phyloP scores from a whole-genome alignment of 2,888 invertebrate species.

The Amphipoea lucens region DNA sequence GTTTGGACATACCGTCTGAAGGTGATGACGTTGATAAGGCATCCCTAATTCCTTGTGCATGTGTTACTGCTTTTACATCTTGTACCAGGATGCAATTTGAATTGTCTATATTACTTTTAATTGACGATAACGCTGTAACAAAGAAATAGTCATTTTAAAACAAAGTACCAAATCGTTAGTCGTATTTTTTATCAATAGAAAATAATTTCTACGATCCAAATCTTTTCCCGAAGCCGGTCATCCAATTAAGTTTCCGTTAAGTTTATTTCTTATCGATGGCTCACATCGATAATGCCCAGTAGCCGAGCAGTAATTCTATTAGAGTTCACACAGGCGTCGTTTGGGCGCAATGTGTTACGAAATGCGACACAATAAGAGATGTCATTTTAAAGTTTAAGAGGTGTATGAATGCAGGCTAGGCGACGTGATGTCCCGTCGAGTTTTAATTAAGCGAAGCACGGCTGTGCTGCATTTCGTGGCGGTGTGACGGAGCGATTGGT shows the following conservation, averaged over 20 bases:
- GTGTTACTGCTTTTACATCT: conserved; percentile 96
- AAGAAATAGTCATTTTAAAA: conserved; percentile 66
- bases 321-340: conserved; percentile 78
- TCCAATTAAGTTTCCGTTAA: conserved; percentile 84
- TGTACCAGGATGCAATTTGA: conserved; percentile 97
- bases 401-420: conserved; percentile 77
- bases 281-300: conserved; percentile 81
- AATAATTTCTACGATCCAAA: conserved; percentile 72
- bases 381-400: conserved; percentile 79
- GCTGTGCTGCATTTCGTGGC: conserved; percentile 83
- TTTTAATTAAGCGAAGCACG: conserved; percentile 88
- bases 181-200: conserved; percentile 60
- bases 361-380: conserved; percentile 81
- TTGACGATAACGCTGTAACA: conserved; percentile 96
- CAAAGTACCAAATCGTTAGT: conserved; percentile 30
- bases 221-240: conserved; percentile 76
- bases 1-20: conserved; percentile 82
- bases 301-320: conserved; percentile 83
- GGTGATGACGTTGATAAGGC: conserved; percentile 90
- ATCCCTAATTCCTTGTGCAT: conserved; percentile 95
- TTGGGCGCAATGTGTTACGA: conserved; percentile 77
- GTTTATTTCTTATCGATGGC: conserved; percentile 79
- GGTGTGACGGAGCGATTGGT: conserved; percentile 88
- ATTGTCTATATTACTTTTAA: conserved; percentile 96
- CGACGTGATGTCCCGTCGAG: conserved; percentile 86